A percentile compares a stretch with the other conserved stretches of the same genome.
Evolutionary conservation across 1,140 invertebrate species (phyloP).

Genomic region (Linepithema humile): DNA sequence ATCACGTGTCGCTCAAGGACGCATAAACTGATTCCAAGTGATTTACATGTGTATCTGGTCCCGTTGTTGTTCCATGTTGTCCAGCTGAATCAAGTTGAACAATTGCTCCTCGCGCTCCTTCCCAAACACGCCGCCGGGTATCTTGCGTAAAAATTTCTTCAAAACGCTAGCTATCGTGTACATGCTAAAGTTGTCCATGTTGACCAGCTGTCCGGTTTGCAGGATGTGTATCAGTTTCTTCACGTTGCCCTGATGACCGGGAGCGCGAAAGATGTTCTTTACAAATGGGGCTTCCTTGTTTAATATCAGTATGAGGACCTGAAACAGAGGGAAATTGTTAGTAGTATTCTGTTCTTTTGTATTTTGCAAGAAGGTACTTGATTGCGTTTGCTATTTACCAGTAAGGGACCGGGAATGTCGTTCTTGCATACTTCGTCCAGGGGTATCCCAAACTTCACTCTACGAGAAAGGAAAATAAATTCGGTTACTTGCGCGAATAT

Average conservation of each 20-base stretch:
- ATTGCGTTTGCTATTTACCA: conserved; percentile 86
- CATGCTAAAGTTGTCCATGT: conserved; percentile 98
- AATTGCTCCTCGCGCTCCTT: conserved; percentile 95
- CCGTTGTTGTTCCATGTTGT: conserved; percentile 92
- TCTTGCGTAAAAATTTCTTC: conserved; percentile 98
- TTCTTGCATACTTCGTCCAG: conserved; percentile 96
- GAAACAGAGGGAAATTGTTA: background rate
- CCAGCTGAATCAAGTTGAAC: conserved; percentile 93
- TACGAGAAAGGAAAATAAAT: conserved; percentile 76
- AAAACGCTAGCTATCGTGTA: conserved; percentile 99
- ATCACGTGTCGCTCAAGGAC: background rate
- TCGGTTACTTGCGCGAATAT: background rate
- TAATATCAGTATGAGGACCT: conserved; percentile 96
- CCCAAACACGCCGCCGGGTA: conserved; percentile 98
- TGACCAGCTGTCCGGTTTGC: conserved; percentile 97
- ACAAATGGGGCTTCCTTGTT: conserved; percentile 97
- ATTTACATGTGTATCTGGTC: conserved; percentile 94
- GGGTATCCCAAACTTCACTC: conserved; percentile 96
- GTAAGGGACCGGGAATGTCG: conserved; percentile 95
- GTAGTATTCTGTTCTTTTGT: background rate
- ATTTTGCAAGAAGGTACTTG: background rate
- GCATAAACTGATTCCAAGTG: background rate
- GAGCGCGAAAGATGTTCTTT: conserved; percentile 97
- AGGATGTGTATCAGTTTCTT: conserved; percentile 98
- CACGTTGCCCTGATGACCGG: conserved; percentile 97